phyloP scores from a whole-genome alignment of 2,797 vertebrate species.

The Pyrrhura leucotis region DNA sequence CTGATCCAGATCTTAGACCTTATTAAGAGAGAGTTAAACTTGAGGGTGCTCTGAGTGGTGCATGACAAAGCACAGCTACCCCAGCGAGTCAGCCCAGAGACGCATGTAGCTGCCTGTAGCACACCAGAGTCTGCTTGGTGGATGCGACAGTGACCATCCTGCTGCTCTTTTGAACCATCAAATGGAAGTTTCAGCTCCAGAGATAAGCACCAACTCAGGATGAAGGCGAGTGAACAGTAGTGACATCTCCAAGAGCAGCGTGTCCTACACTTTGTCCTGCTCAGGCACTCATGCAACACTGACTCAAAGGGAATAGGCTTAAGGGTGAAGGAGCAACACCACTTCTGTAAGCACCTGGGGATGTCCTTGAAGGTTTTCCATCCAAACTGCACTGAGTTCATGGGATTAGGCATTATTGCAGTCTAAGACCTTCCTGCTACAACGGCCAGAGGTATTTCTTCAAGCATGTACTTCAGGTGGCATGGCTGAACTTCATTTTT shows the following conservation, averaged over 20 bases:
- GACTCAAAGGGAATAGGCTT: neutral
- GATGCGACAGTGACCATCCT: neutral
- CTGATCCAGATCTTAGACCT: neutral
- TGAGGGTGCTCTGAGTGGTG: neutral
- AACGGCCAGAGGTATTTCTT: neutral
- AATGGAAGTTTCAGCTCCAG: neutral
- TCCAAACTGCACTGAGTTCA: neutral
- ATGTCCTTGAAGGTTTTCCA: neutral
- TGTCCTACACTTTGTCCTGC: neutral
- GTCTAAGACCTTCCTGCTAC: neutral
- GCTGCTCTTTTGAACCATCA: neutral
- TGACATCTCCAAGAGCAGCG: neutral
- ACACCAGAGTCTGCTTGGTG: neutral
- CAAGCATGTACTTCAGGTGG: neutral
- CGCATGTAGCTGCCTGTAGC: neutral
- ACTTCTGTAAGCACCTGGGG: neutral
- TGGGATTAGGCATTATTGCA: neutral
- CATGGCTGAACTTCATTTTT: neutral
- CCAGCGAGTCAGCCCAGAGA: neutral
- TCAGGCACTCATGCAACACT: neutral
- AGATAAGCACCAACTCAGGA: neutral
- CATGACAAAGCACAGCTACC: neutral
- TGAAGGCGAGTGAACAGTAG: rapidly evolving
- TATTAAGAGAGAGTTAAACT: neutral
- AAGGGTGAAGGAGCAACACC: neutral